Base-by-base conservation (phyloP, 2,888 invertebrate species). In the Ditylenchus weischeri region DNA sequence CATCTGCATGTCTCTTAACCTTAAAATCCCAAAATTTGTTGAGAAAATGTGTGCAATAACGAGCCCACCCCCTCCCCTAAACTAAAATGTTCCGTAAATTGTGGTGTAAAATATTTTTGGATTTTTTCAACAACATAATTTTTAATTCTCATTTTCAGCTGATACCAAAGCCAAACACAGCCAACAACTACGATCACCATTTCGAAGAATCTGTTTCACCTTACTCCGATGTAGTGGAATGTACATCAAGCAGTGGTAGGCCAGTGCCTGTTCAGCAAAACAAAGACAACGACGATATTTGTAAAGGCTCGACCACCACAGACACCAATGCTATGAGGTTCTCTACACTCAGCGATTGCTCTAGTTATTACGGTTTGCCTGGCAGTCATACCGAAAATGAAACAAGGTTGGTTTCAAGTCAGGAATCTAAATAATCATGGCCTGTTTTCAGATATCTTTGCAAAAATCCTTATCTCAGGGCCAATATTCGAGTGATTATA, bases 401-500 rank as follows among this genome's bases (percentile, higher is more conserved):
- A 36, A 59, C 69, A 11, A 47, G 69, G 72, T 57, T 19, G 18
- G 21, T 35, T 38, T 23, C 47, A 47, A 51, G 15, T 18, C 49
- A n/a, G 51, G 43, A 15, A 18, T 50, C 18, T 50, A n/a, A 43
- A 38, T 36, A 29, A 57, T 48, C 15, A 23, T n/a, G 7, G 18
- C 19, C n/a, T 10, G 23, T 36, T 62, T 78, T 49, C 72, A 79
- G 79, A 63, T 75, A 73, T 51, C 54, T 78, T 36, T 77, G 75
- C 70, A 61, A 69, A 43, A 74, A 77, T 57, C 76, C 78, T 15
- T 71, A 74, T 35, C 62, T 81, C 3, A 71, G 75, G 47, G 75
- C 76, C 0, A 81, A 81, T 58, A 68, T 76, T n/a, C 71, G 75
- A 54, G 78, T 81, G 35, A 76, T 81, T 23, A 68, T 81, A 35